Base-by-base conservation (phyloP, 2,113 vertebrate genomes). In the Syngnathus scovelli region DNA sequence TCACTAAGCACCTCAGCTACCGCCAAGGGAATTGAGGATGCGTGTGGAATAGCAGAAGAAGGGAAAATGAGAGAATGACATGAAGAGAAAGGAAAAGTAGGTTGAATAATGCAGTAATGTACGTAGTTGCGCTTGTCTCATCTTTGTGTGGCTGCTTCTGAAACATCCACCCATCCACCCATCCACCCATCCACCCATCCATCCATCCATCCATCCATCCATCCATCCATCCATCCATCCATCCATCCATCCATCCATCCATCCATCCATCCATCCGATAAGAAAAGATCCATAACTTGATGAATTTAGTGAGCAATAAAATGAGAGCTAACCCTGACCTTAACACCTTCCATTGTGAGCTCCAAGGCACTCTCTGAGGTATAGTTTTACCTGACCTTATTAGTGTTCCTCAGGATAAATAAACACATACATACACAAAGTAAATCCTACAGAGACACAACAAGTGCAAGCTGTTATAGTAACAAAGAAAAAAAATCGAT, bases 21-120 rank as follows among this genome's bases (percentile, higher is more conserved):
- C 76, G 83, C 77, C 76, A 71, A 80, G 82, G 85, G 77, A 84
- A 83, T 77, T 75, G 69, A 67, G 55, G 71, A 80, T 82, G 79
- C 78, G 80, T 78, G 68, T 68, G 64, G 64, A 78, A 69, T 55
- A 67, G 67, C 41, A 75, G 44, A 78, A 63, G 68, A 54, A 78
- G 70, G 58, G 78, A 74, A 75, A 68, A 19, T 74, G 68, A 51
- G 69, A 72, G 56, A 70, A 67, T 52, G 46, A 78, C 44, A 69
- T 71, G 55, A 69, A 75, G 73, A 61, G 38, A 71, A 56, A 69
- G 54, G 62, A 44, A 48, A 59, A 69, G 59, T 76, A 77, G 66
- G 56, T 79, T 79, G 75, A 81, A 79, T 83, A 85, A 86, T 84
- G 73, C 77, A 74, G 70, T 80, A 80, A 82, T 74, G 44, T 39